These are phyloP conservation scores for Lophotriccus pileatus DNA, from an alignment of 2,797 vertebrate species.

Conservation along the genomic window DNA sequence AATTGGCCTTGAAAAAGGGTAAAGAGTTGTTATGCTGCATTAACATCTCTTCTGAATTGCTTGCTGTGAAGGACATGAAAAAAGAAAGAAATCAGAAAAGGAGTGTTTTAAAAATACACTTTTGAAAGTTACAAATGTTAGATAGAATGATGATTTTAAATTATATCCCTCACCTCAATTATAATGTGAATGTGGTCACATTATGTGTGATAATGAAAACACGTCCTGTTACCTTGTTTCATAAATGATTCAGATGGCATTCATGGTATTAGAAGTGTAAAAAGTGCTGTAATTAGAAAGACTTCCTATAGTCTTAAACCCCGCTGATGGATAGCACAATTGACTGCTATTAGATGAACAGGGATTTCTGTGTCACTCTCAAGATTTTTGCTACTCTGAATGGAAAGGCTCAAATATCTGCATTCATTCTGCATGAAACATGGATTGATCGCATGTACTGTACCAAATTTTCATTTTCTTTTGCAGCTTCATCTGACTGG, in stretches of 20 bases:
- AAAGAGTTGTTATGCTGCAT: constrained; percentile 77
- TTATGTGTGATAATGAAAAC: constrained; percentile 52
- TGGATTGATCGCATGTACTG: constrained; percentile 66
- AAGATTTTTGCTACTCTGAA: constrained; percentile 53
- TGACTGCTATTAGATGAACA: constrained; percentile 12
- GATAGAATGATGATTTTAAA: constrained; percentile 18
- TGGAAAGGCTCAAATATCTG: constrained; percentile 66
- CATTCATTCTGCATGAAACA: constrained; percentile 64
- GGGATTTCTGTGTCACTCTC: constrained; percentile 56
- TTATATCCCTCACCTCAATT: constrained; percentile 25
- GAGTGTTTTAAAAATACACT: constrained; percentile 48
- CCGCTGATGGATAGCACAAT: constrained; percentile 34
- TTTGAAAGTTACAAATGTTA: constrained; percentile 37
- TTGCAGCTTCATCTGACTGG: constrained; percentile 77
- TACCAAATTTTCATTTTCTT: constrained; percentile 73
- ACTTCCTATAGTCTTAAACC: constrained; percentile 54
- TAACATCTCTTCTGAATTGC: constrained; percentile 74
- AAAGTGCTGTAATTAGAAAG: constrained; percentile 52
- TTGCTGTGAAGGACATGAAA: constrained; percentile 76
- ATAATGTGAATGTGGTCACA: constrained; percentile 9
- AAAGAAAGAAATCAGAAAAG: constrained; percentile 65
- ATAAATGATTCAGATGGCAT: constrained; percentile 19
- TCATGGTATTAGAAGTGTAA: neutral
- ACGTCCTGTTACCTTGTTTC: constrained; percentile 22
- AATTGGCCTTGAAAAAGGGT: constrained; percentile 82